Conservation (phyloP, 2,888 invertebrate genomes). For the Peribatodes rhomboidaria region DNA sequence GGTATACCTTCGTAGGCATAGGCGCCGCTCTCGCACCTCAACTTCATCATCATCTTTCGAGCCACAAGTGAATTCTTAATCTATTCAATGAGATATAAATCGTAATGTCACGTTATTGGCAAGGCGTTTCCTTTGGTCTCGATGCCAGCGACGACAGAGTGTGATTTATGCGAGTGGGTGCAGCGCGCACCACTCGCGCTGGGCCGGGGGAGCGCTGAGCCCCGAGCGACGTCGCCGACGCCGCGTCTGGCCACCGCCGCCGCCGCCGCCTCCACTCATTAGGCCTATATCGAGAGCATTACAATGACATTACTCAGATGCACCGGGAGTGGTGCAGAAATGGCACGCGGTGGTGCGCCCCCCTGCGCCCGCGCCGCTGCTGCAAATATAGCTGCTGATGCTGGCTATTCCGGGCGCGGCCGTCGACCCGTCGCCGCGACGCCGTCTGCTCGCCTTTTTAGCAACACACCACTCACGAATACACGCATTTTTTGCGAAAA, state of each 20-base stretch:
- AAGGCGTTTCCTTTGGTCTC: conserved; percentile 50
- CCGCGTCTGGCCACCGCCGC: conserved; percentile 49
- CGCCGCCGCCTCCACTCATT: conserved; percentile 59
- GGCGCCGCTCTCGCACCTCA: conserved; percentile 40
- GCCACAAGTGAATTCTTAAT: conserved; percentile 47
- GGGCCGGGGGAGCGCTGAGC: conserved; percentile 20
- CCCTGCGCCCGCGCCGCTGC: conserved; percentile 74
- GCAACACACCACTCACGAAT: conserved; percentile 79
- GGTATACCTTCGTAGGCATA: conserved; percentile 49
- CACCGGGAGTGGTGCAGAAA: conserved; percentile 85
- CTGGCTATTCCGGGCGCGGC: conserved; percentile 84
- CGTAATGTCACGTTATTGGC: conserved; percentile 54
- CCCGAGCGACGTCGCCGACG: conserved; percentile 36
- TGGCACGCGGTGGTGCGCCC: conserved; percentile 80
- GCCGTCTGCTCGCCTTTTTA: conserved; percentile 86
- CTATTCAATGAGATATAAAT: conserved; percentile 54
- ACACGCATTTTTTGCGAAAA: conserved; percentile 79
- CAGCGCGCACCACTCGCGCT: conserved; percentile 41
- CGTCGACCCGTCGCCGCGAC: conserved; percentile 86
- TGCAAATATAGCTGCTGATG: conserved; percentile 85
- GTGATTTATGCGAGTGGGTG: conserved; percentile 49
- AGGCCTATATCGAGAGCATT: conserved; percentile 83
- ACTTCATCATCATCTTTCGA: conserved; percentile 49
- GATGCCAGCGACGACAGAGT: conserved; percentile 42
- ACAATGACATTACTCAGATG: conserved; percentile 86